Percentiles rank a stretch among this genome's conserved stretches.
These are phyloP conservation scores for Chaetophractus vellerosus DNA, from an alignment of 2,797 vertebrate genomes.

Conservation along the genomic window DNA sequence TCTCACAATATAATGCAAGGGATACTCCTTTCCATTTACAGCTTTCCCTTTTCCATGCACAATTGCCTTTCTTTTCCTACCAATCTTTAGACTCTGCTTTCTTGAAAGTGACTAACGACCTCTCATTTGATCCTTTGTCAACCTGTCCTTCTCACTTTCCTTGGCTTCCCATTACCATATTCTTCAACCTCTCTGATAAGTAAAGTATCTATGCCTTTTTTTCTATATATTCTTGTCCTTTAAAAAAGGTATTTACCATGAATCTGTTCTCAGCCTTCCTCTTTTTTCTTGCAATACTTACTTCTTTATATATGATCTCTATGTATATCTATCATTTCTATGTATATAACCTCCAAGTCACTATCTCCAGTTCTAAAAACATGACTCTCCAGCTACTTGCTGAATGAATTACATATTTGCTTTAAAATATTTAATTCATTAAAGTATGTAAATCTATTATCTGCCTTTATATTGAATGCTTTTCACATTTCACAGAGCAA, in stretches of 20 bases:
- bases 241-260: background rate
- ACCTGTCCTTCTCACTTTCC: background rate
- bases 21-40: background rate
- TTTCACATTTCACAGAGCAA: constrained; percentile 15
- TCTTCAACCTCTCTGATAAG: background rate
- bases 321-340: background rate
- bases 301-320: background rate
- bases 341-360: background rate
- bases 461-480: background rate
- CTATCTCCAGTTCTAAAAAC: background rate
- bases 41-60: background rate
- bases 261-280: background rate
- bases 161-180: background rate
- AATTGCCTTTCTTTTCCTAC: background rate
- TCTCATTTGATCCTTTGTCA: background rate
- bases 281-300: background rate
- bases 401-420: background rate
- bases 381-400: background rate
- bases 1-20: background rate
- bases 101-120: background rate
- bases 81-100: background rate
- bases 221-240: background rate
- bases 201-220: background rate
- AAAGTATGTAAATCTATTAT: background rate
- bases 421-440: background rate